Evolutionary conservation across 2,113 vertebrate genomes (phyloP).

Genomic region (Astur gentilis): DNA sequence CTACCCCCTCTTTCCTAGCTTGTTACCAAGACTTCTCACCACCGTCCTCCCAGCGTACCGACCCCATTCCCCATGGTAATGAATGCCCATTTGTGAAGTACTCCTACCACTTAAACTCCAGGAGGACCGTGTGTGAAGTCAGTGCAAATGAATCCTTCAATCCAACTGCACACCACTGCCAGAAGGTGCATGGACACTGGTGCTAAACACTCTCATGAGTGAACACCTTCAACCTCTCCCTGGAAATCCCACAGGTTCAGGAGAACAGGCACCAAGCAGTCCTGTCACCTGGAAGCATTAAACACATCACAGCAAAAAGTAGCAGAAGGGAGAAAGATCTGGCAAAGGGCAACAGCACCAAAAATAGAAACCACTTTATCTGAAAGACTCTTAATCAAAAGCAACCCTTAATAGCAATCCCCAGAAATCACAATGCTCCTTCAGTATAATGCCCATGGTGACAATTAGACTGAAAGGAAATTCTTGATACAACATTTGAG

Average conservation of each 20-base stretch:
- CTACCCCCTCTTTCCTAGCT: background rate
- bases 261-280: background rate
- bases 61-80: background rate
- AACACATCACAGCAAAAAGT: rapidly evolving
- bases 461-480: background rate
- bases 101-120: background rate
- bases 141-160: background rate
- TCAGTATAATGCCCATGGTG: background rate
- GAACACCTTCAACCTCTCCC: background rate
- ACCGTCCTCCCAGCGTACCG: rapidly evolving
- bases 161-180: background rate
- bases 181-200: background rate
- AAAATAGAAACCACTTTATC: background rate
- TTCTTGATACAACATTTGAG: background rate
- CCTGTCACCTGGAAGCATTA: background rate
- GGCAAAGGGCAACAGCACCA: background rate
- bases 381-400: background rate
- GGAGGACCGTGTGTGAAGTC: rapidly evolving
- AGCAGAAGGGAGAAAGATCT: background rate
- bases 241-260: background rate
- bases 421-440: background rate
- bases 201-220: rapidly evolving
- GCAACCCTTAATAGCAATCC: background rate
- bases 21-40: background rate
- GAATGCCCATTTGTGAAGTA: background rate